Evolutionary conservation across 2,797 vertebrate genomes (phyloP).

Genomic region (Falco columbarius): DNA sequence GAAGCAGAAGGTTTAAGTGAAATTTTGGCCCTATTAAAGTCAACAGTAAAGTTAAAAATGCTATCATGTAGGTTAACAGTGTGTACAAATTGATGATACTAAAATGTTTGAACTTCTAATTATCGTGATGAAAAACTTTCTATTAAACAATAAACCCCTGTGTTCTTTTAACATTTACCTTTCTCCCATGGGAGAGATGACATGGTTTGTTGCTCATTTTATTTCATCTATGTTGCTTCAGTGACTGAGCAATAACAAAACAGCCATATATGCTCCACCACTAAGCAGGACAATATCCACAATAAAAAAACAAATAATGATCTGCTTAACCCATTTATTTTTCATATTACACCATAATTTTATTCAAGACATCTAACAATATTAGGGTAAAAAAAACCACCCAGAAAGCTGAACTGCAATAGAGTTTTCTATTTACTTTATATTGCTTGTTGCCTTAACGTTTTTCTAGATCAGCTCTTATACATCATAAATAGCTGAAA

Average conservation of each 20-base stretch:
- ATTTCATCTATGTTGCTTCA: conserved; percentile 50
- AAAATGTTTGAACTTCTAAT: conserved; percentile 62
- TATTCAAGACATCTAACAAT: background rate
- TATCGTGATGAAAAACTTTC: conserved; percentile 63
- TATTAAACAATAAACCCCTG: conserved; percentile 60
- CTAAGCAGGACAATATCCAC: background rate
- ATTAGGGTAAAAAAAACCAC: background rate
- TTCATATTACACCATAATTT: background rate
- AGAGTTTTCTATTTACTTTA: background rate
- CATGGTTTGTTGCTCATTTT: conserved; percentile 64
- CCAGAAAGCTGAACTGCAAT: background rate
- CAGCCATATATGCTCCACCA: background rate
- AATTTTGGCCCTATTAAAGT: conserved; percentile 26
- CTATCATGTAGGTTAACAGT: background rate
- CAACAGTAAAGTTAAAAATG: conserved; percentile 30
- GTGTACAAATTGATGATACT: conserved; percentile 53
- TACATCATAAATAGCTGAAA: background rate
- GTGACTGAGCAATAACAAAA: conserved; percentile 52
- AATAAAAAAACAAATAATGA: conserved; percentile 1
- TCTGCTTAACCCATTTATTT: background rate
- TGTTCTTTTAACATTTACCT: conserved; percentile 64
- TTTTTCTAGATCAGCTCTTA: background rate
- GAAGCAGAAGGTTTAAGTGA: conserved; percentile 7
- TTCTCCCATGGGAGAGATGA: conserved; percentile 57
- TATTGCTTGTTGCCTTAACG: background rate